Evolutionary conservation across 35 echinoderm and acorn worm species (phyloP), one percentile per base, ranked within the genome.

Genomic region (Anneissia japonica): DNA sequence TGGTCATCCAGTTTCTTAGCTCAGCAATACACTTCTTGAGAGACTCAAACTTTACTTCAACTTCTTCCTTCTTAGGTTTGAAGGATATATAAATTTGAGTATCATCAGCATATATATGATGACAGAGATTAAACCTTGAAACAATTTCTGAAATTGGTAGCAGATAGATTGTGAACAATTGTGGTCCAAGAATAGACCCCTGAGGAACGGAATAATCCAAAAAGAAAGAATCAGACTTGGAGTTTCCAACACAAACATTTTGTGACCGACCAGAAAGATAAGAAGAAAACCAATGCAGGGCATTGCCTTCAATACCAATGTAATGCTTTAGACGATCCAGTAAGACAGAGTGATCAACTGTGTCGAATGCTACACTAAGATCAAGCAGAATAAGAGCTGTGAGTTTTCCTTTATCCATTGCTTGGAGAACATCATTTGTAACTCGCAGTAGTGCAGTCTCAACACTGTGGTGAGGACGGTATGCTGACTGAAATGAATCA

Each of bases 391-490:
- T 79, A 84, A 93, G 82, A 41, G 82, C 64, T 14, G 46, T 38
- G 5, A 86, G 29, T 11, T 73, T 86, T 32, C 84, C 87, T 36
- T 86, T 37, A 64, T 93, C 91, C 39, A 78, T 74, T 72, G 82
- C 83, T 38, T 31, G 37, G 7, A 93, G 72, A 32, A 93, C 86
- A 29, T 93, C 92, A 83, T 90, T 90, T 29, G 81, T 31, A 10
- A 93, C 87, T 16, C 88, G 77, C 5, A 87, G 79, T 37, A 90
- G 79, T 43, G 92, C 88, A 0, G 84, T 87, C 79, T 90, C 84
- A 32, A 85, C 87, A 35, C 92, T 88, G 35, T 89, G 87, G 37
- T 56, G 41, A 37, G 41, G 38, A 39, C 31, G 73, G n/a, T 86
- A 84, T 23, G 84, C 87, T 26, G 83, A 87, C 37, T 89, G 91